Conservation (phyloP, 2,888 invertebrate genomes). For the Amphipyra tragopoginis region DNA sequence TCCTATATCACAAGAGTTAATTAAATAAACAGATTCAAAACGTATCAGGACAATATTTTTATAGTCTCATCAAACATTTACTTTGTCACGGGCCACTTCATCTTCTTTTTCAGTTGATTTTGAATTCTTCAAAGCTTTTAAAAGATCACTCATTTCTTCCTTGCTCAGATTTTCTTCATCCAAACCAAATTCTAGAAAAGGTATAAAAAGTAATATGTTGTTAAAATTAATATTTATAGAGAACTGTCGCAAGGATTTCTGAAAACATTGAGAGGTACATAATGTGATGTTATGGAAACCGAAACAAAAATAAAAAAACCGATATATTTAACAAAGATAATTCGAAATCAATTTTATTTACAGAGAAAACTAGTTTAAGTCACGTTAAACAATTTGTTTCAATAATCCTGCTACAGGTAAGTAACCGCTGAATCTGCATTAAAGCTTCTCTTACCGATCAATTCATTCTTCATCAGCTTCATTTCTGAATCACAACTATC, state of each 20-base stretch:
- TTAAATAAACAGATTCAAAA: background rate
- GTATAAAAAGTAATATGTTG: background rate
- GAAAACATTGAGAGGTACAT: background rate
- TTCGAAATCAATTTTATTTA: too few relatives aligned
- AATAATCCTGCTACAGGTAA: background rate
- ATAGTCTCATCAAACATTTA: constrained; percentile 14
- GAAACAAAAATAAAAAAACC: background rate
- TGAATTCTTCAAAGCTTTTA: constrained; percentile 83
- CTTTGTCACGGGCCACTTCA: constrained; percentile 59
- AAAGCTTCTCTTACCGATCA: constrained; percentile 70
- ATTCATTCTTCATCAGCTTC: constrained; percentile 78
- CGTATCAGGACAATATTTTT: background rate
- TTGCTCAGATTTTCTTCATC: constrained; percentile 84
- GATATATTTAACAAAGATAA: background rate
- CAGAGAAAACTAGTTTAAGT: background rate
- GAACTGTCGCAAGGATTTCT: background rate
- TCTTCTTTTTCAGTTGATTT: constrained; percentile 80
- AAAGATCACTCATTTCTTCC: constrained; percentile 85
- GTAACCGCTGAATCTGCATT: background rate
- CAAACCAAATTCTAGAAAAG: constrained; percentile 82
- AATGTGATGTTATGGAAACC: background rate
- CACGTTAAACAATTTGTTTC: background rate
- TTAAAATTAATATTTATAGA: background rate
- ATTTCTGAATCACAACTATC: constrained; percentile 85
- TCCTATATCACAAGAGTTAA: background rate